Percentiles rank a stretch among this genome's conserved stretches.
phyloP scores from a whole-genome alignment of 2,888 invertebrate species.

The Sisyra nigra region DNA sequence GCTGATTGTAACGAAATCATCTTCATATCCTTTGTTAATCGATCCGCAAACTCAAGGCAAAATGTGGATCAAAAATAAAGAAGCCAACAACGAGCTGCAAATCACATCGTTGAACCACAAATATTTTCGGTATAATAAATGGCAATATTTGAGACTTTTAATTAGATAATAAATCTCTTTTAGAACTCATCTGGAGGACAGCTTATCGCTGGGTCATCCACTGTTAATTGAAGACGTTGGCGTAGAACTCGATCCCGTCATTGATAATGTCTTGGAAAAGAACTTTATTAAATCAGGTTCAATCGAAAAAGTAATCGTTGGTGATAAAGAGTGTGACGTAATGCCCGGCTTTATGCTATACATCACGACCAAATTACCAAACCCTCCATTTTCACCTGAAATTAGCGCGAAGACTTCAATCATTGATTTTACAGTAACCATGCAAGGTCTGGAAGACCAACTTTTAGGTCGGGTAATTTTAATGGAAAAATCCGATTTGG shows the following conservation, averaged over 20 bases:
- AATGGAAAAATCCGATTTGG: constrained; percentile 91
- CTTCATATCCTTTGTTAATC: constrained; percentile 82
- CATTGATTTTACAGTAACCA: constrained; percentile 95
- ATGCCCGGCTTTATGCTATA: constrained; percentile 92
- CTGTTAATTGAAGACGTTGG: constrained; percentile 89
- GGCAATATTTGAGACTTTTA: background rate
- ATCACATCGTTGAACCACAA: constrained; percentile 92
- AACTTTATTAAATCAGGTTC: constrained; percentile 96
- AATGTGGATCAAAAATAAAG: constrained; percentile 93
- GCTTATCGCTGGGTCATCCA: constrained; percentile 73
- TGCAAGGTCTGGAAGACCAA: constrained; percentile 92
- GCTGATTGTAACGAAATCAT: constrained; percentile 86
- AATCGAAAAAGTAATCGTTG: constrained; percentile 85
- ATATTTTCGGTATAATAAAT: constrained; percentile 44
- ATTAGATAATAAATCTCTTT: background rate
- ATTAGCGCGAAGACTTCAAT: constrained; percentile 93
- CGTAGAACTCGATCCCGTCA: constrained; percentile 87
- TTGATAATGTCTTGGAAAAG: constrained; percentile 92
- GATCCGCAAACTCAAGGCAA: constrained; percentile 97
- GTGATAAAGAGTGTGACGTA: constrained; percentile 94
- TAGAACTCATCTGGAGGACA: constrained; percentile 77
- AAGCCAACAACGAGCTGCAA: constrained; percentile 75
- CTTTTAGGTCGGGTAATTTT: constrained; percentile 82
- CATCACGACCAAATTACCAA: constrained; percentile 89
- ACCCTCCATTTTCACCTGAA: constrained; percentile 94